Percentiles rank a stretch among this genome's conserved stretches.
Evolutionary conservation across 2,797 vertebrate species (phyloP).

Genomic region (Intellagama lesueurii): DNA sequence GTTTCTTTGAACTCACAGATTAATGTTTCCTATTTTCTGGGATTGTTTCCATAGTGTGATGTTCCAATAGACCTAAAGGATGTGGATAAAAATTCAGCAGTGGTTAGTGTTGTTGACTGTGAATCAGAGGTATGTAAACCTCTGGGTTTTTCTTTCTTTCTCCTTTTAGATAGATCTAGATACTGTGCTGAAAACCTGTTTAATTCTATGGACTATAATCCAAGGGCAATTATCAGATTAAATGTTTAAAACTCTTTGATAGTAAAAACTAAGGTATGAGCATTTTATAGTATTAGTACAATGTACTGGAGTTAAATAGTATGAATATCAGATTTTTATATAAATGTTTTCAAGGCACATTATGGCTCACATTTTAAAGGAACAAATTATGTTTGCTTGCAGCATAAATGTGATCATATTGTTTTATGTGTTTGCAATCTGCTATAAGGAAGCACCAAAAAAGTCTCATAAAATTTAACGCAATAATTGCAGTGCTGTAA

Average conservation of each 20-base stretch:
- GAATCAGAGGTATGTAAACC: slow-evolving; percentile 88
- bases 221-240: neutral
- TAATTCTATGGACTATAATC: neutral
- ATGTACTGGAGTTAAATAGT: neutral
- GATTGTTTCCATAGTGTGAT: slow-evolving; percentile 86
- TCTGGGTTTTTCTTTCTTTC: neutral
- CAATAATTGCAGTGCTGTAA: too few relatives aligned
- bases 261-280: neutral
- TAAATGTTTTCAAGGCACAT: neutral
- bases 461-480: too few relatives aligned
- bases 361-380: neutral
- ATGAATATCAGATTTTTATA: neutral
- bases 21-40: neutral
- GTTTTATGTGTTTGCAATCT: neutral
- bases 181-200: neutral
- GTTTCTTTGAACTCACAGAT: neutral
- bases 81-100: slow-evolving; percentile 97
- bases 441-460: too few relatives aligned
- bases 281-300: neutral
- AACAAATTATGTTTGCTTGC: neutral
- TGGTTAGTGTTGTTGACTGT: slow-evolving; percentile 98
- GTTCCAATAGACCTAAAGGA: slow-evolving; percentile 96
- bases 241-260: neutral
- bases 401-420: neutral
- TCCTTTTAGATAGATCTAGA: neutral